Conservation (phyloP, 2,113 vertebrate species). For the Columba livia region DNA sequence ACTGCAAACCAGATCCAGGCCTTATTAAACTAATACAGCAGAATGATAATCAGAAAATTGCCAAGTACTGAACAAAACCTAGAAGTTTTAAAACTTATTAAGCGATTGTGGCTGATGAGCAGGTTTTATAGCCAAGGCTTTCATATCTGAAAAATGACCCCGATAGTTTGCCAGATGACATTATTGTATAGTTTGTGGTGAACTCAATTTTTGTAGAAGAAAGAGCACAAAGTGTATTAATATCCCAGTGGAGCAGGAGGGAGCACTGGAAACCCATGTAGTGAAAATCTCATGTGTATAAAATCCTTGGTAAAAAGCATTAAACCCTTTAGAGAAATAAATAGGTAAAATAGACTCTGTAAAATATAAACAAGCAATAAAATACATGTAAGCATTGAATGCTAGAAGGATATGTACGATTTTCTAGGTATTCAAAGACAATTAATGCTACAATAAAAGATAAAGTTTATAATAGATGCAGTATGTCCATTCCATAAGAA, state of each 20-base stretch:
- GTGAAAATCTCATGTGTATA: not conserved
- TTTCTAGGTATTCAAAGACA: not conserved
- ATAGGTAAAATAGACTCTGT: not conserved
- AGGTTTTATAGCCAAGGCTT: not conserved
- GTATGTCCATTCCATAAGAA: not conserved
- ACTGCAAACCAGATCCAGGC: not conserved
- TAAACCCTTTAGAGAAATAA: not conserved
- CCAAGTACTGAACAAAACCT: slow-evolving; percentile 3
- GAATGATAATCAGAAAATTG: slow-evolving; percentile 44
- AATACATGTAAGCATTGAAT: not conserved
- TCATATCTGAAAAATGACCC: not conserved
- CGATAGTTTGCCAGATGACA: not conserved
- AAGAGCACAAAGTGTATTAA: not conserved
- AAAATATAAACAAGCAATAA: not conserved
- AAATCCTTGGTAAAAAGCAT: not conserved
- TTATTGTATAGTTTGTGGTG: not conserved
- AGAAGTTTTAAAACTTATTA: slow-evolving; percentile 17
- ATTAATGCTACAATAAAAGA: not conserved
- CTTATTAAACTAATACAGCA: slow-evolving; percentile 8
- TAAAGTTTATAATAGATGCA: not conserved
- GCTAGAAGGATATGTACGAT: not conserved
- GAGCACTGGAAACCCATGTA: not conserved
- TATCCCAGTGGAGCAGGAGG: not conserved
- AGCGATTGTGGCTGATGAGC: not conserved
- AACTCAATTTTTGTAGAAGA: not conserved